phyloP scores from a whole-genome alignment of 2,113 vertebrate genomes.

The Salvator merianae region DNA sequence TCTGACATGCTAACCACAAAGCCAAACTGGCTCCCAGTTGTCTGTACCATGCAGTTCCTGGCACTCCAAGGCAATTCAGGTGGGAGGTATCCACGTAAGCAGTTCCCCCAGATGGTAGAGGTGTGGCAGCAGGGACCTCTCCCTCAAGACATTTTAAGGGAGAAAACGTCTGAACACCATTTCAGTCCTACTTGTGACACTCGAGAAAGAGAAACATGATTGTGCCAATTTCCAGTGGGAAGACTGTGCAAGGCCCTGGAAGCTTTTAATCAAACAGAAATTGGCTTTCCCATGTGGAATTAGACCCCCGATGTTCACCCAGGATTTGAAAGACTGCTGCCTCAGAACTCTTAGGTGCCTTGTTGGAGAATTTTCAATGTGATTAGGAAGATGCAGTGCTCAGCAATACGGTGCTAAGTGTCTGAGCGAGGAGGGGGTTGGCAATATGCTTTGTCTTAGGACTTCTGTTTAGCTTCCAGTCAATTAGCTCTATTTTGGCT shows the following conservation, averaged over 20 bases:
- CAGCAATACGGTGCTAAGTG: conserved; percentile 19
- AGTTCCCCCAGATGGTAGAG: too few species aligned
- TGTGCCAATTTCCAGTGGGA: too few species aligned
- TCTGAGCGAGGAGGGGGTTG: conserved; percentile 27
- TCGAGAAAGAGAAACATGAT: not conserved
- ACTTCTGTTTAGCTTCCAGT: not conserved
- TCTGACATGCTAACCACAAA: too few species aligned
- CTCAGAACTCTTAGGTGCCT: conserved; percentile 13
- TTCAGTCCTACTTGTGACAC: not conserved
- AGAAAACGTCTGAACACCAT: too few species aligned
- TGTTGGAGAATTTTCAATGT: not conserved
- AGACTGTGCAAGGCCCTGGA: not conserved
- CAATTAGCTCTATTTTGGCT: conserved; percentile 25
- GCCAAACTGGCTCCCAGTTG: too few species aligned
- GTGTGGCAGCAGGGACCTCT: too few species aligned
- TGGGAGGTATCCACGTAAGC: too few species aligned
- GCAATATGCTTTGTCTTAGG: conserved; percentile 37
- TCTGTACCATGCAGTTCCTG: too few species aligned
- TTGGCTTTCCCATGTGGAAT: not conserved
- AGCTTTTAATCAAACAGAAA: not conserved
- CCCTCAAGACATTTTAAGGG: too few species aligned
- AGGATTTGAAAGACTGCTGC: conserved; percentile 25
- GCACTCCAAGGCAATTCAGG: too few species aligned
- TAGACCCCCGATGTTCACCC: not conserved
- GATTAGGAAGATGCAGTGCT: conserved; percentile 16